These are phyloP conservation scores for Belonocnema kinseyi DNA, from an alignment of 1,140 invertebrate genomes.

Conservation along the genomic window DNA sequence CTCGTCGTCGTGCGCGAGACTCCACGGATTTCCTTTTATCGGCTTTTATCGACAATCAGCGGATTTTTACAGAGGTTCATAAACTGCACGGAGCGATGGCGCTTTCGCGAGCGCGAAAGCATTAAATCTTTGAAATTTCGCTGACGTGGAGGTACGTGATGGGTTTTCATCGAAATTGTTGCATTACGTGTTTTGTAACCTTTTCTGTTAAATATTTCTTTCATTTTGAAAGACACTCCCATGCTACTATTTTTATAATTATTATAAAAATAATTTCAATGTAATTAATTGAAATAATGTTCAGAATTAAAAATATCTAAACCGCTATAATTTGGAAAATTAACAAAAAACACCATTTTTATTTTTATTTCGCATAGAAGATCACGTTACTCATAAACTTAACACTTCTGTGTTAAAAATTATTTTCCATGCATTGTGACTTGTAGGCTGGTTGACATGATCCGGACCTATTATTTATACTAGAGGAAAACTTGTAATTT, in stretches of 20 bases:
- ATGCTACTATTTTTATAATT: no score
- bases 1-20: conserved; percentile 45
- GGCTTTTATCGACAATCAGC: conserved; percentile 67
- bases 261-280: no score
- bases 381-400: no score
- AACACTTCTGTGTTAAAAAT: no score
- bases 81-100: conserved; percentile 49
- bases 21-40: conserved; percentile 68
- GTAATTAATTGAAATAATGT: background rate
- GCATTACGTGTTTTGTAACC: background rate
- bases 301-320: background rate
- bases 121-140: conserved; percentile 2
- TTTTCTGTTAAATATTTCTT: background rate
- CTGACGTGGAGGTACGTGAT: no score
- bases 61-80: conserved; percentile 51
- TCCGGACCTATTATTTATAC: no score
- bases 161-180: background rate
- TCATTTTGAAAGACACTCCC: no score
- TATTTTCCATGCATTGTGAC: no score
- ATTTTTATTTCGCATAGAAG: no score
- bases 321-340: background rate
- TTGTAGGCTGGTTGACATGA: no score
- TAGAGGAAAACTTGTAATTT: no score
- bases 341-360: background rate
- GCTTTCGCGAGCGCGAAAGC: background rate